Base-by-base conservation (phyloP, 2,113 vertebrate genomes). In the Micronycteris hirsuta region DNA sequence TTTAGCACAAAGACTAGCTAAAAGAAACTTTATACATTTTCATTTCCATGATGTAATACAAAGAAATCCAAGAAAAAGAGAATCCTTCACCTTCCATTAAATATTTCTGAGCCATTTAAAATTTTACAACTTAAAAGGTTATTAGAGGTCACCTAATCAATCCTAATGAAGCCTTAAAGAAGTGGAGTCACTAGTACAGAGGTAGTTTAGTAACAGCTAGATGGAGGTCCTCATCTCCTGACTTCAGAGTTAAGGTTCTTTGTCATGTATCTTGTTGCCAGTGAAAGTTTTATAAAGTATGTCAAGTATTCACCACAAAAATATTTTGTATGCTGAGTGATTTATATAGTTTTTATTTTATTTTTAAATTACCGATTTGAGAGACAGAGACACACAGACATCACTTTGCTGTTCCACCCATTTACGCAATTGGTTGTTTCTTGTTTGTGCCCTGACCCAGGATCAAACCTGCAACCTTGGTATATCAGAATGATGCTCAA, bases 271-370 rank as follows among this genome's bases (percentile, higher is more conserved):
- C 90, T 73, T 15, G 26, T 56, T 89, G 43, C 31, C 84, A 83
- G 38, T 45, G 2, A 24, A 96, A 93, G 58, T 76, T 88, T n/a
- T 58, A 38, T 71, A 47, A 83, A 63, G 17, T 49, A 67, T 94
- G 22, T 31, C 19, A 82, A 78, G 65, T 93, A 41, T 94, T 93
- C 33, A 95, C 33, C 58, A 92, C 20, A 90, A 88, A 86, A 89
- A 24, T 73, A 77, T 31, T 95, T 58, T 45, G 9, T 43, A 63
- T 52, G 15, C 76, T 49, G 12, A 63, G 28, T 31, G 28, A 63
- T 13, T 61, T 61, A 28, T 28, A 1, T 31, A 63, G 31, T 61
- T 24, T 61, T 58, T 26, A 58, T 22, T 58, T 61, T 26, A 28
- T 61, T 28, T 61, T 63, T 63, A 31, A 61, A 63, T 63, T 63